Conservation (phyloP, 30 jellyfish, hydroid and myxozoan species). For the Morbakka virulenta region DNA sequence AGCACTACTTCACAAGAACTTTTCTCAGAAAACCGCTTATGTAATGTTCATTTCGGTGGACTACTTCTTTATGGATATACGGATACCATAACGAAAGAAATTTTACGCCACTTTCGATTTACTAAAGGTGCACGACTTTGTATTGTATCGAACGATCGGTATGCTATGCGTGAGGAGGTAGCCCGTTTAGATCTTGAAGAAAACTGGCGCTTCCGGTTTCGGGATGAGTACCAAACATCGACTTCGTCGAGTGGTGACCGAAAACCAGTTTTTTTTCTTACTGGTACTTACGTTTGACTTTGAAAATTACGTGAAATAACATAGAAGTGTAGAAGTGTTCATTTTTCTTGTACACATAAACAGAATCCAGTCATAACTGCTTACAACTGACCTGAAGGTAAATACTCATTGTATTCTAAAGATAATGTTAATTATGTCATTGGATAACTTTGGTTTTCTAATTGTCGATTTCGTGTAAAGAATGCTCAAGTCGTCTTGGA, state of each 20-base stretch:
- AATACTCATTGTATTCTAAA: too few species aligned
- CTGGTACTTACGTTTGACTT: too few species aligned
- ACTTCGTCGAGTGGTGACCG: constrained; percentile 56
- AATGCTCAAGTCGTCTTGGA: too few species aligned
- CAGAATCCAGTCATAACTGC: too few species aligned
- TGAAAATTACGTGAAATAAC: too few species aligned
- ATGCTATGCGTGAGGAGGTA: constrained; percentile 71
- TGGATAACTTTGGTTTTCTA: too few species aligned
- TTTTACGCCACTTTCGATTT: constrained; percentile 54
- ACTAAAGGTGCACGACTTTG: constrained; percentile 65
- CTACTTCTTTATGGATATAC: constrained; percentile 67
- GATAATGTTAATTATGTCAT: too few species aligned
- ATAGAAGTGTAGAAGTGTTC: too few species aligned
- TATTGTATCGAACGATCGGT: constrained; percentile 79
- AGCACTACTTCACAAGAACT: constrained; percentile 24
- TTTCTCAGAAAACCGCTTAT: constrained; percentile 15
- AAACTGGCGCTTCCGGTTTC: constrained; percentile 80
- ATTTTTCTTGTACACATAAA: too few species aligned
- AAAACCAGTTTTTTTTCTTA: constrained; percentile 64
- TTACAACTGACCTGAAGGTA: too few species aligned
- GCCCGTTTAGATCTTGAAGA: constrained; percentile 82
- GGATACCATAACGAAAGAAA: constrained; percentile 46
- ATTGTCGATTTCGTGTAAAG: too few species aligned
- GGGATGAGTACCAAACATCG: constrained; percentile 93
- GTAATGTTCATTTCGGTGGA: constrained; percentile 48